Conservation (phyloP, 2,797 vertebrate genomes). For the Coracias cyanogaster region DNA sequence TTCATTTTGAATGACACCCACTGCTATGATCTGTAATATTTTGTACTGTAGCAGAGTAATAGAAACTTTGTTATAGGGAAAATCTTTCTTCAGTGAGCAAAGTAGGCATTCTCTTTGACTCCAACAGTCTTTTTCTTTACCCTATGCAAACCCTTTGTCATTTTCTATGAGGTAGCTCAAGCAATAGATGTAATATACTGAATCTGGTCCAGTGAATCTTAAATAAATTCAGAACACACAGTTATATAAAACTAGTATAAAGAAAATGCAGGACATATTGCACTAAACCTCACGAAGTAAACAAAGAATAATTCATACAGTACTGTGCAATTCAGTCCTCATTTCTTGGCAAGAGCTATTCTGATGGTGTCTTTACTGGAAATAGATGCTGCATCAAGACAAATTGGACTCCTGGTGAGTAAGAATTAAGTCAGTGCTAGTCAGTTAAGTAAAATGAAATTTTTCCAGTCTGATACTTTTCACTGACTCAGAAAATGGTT, state of each 20-base stretch:
- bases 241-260: background rate
- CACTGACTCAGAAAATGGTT: constrained; percentile 43
- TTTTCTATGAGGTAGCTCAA: background rate
- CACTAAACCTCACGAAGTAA: background rate
- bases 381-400: constrained; percentile 47
- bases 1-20: background rate
- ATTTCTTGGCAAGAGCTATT: constrained; percentile 17
- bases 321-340: background rate
- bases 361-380: constrained; percentile 50
- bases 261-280: background rate
- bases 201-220: background rate
- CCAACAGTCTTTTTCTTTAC: background rate
- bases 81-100: background rate
- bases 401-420: constrained; percentile 30
- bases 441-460: constrained; percentile 40
- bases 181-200: background rate
- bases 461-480: constrained; percentile 62
- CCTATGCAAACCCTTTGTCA: background rate
- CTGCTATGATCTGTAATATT: background rate
- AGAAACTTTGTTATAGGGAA: background rate
- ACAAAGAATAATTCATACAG: background rate
- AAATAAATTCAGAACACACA: background rate
- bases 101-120: background rate
- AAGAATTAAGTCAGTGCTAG: constrained; percentile 47
- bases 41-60: background rate